Conservation (phyloP, 2,888 invertebrate species). For the Agrenia bidenticulata region DNA sequence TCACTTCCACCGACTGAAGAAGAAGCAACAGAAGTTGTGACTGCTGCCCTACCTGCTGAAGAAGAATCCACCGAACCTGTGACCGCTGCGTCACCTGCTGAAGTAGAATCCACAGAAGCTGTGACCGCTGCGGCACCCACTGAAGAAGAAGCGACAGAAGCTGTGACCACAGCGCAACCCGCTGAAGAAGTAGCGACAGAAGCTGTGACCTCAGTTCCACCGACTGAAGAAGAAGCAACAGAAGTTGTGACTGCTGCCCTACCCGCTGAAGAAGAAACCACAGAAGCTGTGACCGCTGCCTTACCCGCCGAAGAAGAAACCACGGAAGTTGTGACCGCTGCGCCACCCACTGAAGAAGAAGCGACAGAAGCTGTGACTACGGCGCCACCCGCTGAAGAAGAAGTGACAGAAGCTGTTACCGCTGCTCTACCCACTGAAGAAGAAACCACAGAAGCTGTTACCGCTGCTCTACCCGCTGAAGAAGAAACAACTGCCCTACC, state of each 20-base stretch:
- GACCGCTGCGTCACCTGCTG: neutral
- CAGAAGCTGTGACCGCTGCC: neutral
- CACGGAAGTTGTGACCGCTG: neutral
- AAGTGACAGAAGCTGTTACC: too few species aligned
- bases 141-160: neutral
- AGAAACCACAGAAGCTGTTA: too few species aligned
- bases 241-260: neutral
- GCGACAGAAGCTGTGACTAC: conserved; percentile 3
- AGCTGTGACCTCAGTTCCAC: neutral
- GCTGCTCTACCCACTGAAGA: too few species aligned
- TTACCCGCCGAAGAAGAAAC: neutral
- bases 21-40: too few species aligned
- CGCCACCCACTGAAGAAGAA: neutral
- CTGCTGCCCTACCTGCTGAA: too few species aligned
- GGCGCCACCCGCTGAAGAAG: too few species aligned
- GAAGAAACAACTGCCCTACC: too few species aligned
- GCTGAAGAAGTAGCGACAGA: neutral
- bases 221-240: neutral
- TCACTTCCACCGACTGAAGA: neutral
- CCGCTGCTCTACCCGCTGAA: too few species aligned
- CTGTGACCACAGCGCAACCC: neutral
- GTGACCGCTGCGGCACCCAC: neutral
- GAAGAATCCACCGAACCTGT: neutral
- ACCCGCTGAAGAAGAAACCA: neutral
- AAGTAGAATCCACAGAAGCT: neutral